A percentile compares a stretch with the other conserved stretches of the same genome.
These are phyloP conservation scores for Ophion obscuratus DNA, from an alignment of 2,888 invertebrate genomes.

Conservation along the genomic window DNA sequence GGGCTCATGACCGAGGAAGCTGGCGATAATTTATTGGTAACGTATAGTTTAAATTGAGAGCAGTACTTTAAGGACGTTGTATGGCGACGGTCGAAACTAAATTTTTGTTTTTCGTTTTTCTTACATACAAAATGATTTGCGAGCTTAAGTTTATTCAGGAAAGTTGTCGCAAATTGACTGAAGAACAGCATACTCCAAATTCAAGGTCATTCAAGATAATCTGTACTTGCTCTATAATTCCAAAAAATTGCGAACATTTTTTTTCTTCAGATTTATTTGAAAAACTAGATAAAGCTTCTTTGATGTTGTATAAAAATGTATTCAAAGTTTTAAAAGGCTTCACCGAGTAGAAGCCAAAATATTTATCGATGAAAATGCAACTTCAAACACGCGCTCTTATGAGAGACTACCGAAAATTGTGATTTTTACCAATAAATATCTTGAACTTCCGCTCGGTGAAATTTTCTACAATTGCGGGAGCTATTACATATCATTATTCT, in stretches of 20 bases:
- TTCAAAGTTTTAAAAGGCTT: conserved; percentile 9
- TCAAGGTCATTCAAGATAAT: conserved; percentile 27
- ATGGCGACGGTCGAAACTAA: too few species aligned
- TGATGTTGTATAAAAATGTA: conserved; percentile 17
- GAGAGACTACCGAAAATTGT: conserved; percentile 22
- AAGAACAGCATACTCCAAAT: conserved; percentile 23
- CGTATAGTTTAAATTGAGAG: too few species aligned
- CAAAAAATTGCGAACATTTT: conserved; percentile 1
- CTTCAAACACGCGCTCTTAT: conserved; percentile 22
- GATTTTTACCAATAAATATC: conserved; percentile 26
- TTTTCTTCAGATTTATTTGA: conserved; percentile 7
- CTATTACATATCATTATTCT: neutral
- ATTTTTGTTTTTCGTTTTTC: too few species aligned
- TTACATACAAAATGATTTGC: too few species aligned
- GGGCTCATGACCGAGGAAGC: neutral
- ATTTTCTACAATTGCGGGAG: neutral
- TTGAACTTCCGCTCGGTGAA: neutral
- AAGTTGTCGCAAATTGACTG: conserved; percentile 22
- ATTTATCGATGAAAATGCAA: conserved; percentile 8
- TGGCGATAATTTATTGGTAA: too few species aligned
- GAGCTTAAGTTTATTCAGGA: neutral
- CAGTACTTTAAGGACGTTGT: too few species aligned
- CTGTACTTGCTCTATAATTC: conserved; percentile 26
- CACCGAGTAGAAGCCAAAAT: neutral
- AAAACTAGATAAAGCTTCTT: conserved; percentile 30